Evolutionary conservation across 1,140 invertebrate genomes (phyloP).

Genomic region (Thrips palmi): DNA sequence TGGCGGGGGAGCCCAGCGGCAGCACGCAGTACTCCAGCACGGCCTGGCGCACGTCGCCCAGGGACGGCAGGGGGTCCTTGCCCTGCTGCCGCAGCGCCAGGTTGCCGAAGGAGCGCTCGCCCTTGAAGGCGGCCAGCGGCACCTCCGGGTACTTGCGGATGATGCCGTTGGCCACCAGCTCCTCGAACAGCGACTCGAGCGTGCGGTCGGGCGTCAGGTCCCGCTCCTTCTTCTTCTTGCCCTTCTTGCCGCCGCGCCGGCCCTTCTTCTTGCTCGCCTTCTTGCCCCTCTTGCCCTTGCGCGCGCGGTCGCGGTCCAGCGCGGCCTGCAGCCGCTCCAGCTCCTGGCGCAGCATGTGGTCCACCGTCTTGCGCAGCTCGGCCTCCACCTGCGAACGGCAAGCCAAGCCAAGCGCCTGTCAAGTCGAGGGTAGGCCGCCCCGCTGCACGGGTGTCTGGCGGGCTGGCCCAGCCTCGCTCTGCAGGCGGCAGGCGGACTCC

Average conservation of each 20-base stretch:
- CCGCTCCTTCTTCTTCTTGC: conserved; percentile 88
- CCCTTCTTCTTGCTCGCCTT: conserved; percentile 63
- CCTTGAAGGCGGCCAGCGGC: conserved; percentile 51
- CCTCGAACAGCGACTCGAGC: conserved; percentile 78
- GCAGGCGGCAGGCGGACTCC: too few species aligned
- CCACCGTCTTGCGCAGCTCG: conserved; percentile 60
- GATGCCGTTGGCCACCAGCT: conserved; percentile 75
- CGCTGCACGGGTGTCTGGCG: too few species aligned
- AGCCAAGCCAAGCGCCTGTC: conserved; percentile 47
- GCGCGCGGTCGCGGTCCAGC: conserved; percentile 27
- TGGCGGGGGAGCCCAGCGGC: conserved; percentile 60
- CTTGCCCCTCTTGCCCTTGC: conserved; percentile 56
- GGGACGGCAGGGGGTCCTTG: conserved; percentile 37
- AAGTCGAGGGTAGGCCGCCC: too few species aligned
- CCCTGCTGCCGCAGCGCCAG: conserved; percentile 28
- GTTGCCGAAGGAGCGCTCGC: conserved; percentile 58
- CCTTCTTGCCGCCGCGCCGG: conserved; percentile 61
- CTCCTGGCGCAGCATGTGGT: conserved; percentile 70
- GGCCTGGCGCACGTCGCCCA: conserved; percentile 65
- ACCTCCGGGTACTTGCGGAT: conserved; percentile 61
- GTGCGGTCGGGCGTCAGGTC: conserved; percentile 85
- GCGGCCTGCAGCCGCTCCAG: conserved; percentile 54
- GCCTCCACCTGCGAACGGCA: conserved; percentile 59
- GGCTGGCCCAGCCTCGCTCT: too few species aligned
- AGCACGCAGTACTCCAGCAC: conserved; percentile 80